A percentile compares a stretch with the other conserved stretches of the same genome.
These are phyloP conservation scores for Alosa alosa DNA, from an alignment of 2,113 vertebrate species.

Conservation along the genomic window DNA sequence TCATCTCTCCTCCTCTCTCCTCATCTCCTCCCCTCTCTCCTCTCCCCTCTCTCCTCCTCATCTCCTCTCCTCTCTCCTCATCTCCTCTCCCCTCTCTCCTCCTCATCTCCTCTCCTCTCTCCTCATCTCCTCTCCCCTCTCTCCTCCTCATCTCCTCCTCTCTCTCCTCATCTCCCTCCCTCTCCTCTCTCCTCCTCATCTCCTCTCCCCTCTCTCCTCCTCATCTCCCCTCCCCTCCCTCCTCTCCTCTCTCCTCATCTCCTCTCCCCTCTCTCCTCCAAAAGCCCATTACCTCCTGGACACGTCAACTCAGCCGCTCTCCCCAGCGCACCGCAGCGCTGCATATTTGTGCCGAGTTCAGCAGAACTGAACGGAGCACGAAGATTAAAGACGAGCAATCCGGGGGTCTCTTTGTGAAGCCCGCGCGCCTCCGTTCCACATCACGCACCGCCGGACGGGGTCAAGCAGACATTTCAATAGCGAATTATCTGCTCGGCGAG, in stretches of 20 bases:
- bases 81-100: background rate
- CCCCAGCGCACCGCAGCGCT: too few species aligned
- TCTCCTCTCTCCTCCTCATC: too few species aligned
- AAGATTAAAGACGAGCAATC: conserved; percentile 35
- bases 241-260: background rate
- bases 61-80: too few species aligned
- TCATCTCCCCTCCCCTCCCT: background rate
- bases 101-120: too few species aligned
- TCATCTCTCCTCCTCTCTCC: background rate
- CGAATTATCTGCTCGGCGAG: conserved; percentile 23
- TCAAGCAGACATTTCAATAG: conserved; percentile 6
- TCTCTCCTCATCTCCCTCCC: too few species aligned
- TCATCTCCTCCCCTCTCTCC: too few species aligned
- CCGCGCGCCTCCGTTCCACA: background rate
- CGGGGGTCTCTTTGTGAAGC: conserved; percentile 23
- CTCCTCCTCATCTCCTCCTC: too few species aligned
- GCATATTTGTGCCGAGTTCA: conserved; percentile 61
- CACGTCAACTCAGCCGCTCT: too few species aligned
- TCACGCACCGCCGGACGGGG: background rate
- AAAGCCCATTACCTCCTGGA: too few species aligned
- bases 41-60: background rate
- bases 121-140: background rate
- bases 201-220: too few species aligned
- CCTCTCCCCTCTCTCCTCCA: background rate
- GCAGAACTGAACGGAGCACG: conserved; percentile 39